phyloP scores from a whole-genome alignment of 2,888 invertebrate species.

The Dendrolimus houi region DNA sequence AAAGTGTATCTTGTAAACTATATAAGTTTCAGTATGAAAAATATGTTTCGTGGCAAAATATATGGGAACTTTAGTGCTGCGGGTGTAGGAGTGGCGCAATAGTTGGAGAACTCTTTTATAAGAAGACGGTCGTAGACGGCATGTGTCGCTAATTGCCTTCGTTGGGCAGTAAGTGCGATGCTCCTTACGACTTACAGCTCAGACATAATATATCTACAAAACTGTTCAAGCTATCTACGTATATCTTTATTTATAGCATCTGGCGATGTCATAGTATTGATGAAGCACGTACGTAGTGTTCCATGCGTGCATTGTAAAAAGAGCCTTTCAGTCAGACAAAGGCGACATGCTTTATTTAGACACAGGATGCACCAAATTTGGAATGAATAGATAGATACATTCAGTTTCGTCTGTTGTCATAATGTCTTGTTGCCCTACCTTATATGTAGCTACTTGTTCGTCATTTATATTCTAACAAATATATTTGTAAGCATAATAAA shows the following conservation, averaged over 20 bases:
- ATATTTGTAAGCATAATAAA: no score
- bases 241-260: neutral
- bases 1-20: neutral
- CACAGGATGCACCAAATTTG: neutral
- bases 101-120: constrained; percentile 31
- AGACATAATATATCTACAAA: constrained; percentile 24
- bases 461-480: no score
- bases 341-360: neutral
- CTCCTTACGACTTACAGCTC: constrained; percentile 13
- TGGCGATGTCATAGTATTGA: neutral
- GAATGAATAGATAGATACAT: neutral
- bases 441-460: no score
- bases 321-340: neutral
- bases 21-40: neutral
- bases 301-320: neutral
- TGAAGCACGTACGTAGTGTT: neutral
- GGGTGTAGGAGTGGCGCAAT: constrained; percentile 21
- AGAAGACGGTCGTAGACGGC: constrained; percentile 39
- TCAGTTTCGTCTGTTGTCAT: neutral
- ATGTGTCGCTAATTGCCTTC: constrained; percentile 59
- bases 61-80: constrained; percentile 23
- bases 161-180: constrained; percentile 33
- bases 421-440: no score
- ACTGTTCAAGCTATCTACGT: constrained; percentile 27
- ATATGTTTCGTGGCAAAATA: constrained; percentile 14